phyloP scores from a whole-genome alignment of 2,797 vertebrate species.

The Psittacula echo region DNA sequence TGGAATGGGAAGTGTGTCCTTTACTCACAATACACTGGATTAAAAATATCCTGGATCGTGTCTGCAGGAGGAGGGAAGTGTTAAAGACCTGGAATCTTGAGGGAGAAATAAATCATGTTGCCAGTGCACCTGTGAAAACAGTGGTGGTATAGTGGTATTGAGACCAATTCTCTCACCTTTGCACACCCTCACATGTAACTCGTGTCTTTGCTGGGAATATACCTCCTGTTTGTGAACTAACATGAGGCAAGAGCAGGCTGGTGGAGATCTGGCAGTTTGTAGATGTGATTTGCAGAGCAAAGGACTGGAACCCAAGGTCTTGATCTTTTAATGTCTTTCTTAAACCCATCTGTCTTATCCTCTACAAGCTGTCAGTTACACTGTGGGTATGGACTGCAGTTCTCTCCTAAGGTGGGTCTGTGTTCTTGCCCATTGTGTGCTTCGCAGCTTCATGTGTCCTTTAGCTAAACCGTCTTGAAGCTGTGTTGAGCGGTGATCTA shows the following conservation, averaged over 20 bases:
- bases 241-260: neutral
- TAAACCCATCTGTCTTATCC: neutral
- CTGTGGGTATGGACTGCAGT: neutral
- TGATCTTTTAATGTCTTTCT: neutral
- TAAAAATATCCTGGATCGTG: conserved; percentile 52
- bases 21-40: neutral
- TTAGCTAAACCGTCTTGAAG: neutral
- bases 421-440: neutral
- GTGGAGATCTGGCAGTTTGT: neutral
- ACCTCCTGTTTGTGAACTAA: neutral
- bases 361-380: neutral
- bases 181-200: neutral
- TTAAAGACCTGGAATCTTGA: neutral
- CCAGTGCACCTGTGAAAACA: conserved; percentile 18
- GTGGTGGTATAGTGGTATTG: neutral
- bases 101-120: neutral
- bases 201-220: neutral
- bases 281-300: neutral
- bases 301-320: neutral
- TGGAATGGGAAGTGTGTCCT: conserved; percentile 60
- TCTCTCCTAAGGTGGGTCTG: neutral
- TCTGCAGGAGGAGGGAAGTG: conserved; percentile 46
- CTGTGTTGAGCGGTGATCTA: neutral
- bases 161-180: neutral
- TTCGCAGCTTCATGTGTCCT: neutral